These are phyloP conservation scores for Vireo griseus DNA, from an alignment of 2,797 vertebrate species.

Conservation along the genomic window DNA sequence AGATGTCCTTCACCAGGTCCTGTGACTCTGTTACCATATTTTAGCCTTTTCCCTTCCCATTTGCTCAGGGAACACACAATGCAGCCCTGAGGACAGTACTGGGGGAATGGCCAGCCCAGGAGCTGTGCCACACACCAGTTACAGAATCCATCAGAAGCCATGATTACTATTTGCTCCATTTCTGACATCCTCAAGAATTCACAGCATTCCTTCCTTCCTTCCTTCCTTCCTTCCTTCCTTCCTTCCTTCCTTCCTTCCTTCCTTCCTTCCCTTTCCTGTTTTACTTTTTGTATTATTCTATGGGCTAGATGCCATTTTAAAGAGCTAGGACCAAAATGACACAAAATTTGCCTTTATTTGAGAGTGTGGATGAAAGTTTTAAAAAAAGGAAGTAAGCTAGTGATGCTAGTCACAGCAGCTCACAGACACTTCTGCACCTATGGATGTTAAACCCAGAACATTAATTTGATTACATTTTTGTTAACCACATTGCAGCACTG, in stretches of 20 bases:
- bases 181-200: background rate
- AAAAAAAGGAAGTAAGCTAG: background rate
- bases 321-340: background rate
- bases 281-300: background rate
- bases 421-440: background rate
- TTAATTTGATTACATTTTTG: background rate
- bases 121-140: background rate
- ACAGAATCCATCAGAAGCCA: background rate
- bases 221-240: background rate
- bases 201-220: background rate
- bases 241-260: no score
- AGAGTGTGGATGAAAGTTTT: background rate
- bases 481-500: background rate
- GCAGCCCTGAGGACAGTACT: fast-evolving
- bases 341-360: background rate
- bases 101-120: background rate
- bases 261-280: background rate
- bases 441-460: background rate
- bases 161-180: background rate
- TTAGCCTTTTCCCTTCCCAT: background rate
- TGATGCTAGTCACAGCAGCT: background rate
- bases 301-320: background rate
- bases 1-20: background rate
- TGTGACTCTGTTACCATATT: background rate
- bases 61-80: background rate